Conservation (phyloP, 30 jellyfish, hydroid and myxozoan species). For the Catostylus mosaicus region DNA sequence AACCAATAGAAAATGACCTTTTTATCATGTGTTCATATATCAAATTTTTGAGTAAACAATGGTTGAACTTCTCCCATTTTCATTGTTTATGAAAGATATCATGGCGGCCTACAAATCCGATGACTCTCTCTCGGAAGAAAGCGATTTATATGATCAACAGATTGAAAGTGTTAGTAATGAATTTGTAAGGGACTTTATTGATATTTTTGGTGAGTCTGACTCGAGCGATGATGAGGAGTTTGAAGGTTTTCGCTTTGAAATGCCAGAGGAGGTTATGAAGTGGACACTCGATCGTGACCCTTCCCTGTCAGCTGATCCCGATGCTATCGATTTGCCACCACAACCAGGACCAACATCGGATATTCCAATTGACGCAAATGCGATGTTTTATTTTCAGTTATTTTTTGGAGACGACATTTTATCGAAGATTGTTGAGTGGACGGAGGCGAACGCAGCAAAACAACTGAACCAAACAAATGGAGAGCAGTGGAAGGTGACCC, state of each 20-base stretch:
- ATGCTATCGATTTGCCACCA: slow-evolving; percentile 3
- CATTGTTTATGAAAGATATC: neutral
- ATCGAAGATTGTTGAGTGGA: slow-evolving; percentile 18
- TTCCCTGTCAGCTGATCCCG: slow-evolving; percentile 41
- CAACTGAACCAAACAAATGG: neutral
- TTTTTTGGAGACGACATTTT: slow-evolving; percentile 31
- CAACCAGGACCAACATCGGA: slow-evolving; percentile 19
- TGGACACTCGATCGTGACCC: slow-evolving; percentile 36
- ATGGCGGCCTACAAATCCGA: slow-evolving; percentile 29
- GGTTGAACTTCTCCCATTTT: neutral
- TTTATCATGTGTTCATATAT: neutral
- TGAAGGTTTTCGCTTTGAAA: slow-evolving; percentile 37
- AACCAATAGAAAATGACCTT: slow-evolving; percentile 17
- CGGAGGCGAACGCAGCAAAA: slow-evolving; percentile 11
- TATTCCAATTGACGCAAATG: slow-evolving; percentile 9
- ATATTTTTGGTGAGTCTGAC: slow-evolving; percentile 24
- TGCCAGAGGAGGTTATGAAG: slow-evolving; percentile 24
- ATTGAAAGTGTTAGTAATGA: slow-evolving; percentile 5
- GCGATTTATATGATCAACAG: neutral
- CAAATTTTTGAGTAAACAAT: neutral
- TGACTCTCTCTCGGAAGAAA: slow-evolving; percentile 20
- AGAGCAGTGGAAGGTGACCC: slow-evolving; percentile 38
- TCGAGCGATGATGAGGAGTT: slow-evolving; percentile 6
- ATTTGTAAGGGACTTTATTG: slow-evolving; percentile 6
- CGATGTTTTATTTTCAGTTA: slow-evolving; percentile 14